phyloP scores from a whole-genome alignment of 2,113 vertebrate genomes.

The Anolis carolinensis region DNA sequence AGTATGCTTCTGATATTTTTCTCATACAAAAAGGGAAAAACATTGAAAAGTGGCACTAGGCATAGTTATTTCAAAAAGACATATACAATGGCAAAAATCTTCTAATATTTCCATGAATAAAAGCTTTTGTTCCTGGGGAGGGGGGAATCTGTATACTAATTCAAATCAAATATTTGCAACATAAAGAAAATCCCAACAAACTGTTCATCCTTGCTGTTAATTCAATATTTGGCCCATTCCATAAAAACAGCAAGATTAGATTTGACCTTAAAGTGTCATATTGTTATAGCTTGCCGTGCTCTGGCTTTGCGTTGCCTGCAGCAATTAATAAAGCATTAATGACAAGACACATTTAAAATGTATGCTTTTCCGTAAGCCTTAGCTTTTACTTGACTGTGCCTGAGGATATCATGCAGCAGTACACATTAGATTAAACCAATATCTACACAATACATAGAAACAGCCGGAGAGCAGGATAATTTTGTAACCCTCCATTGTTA shows the following conservation, averaged over 20 bases:
- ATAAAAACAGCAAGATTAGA: conserved; percentile 87
- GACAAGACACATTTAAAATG: conserved; percentile 98
- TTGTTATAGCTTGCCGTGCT: conserved; percentile 88
- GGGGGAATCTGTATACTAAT: conserved; percentile 68
- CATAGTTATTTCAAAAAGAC: conserved; percentile 38
- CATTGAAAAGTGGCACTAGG: conserved; percentile 12
- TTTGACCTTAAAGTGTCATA: conserved; percentile 99
- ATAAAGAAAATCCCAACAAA: conserved; percentile 75
- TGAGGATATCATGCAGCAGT: conserved; percentile 79
- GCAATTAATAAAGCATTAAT: conserved; percentile 99
- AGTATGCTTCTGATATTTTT: not conserved
- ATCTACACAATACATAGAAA: conserved; percentile 68
- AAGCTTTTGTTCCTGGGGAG: conserved; percentile 66
- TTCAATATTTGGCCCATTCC: conserved; percentile 87
- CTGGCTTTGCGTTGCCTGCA: conserved; percentile 84
- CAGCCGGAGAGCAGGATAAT: conserved; percentile 62
- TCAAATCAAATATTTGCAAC: conserved; percentile 78
- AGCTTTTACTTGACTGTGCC: conserved; percentile 83
- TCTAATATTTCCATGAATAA: conserved; percentile 63
- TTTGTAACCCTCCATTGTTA: conserved; percentile 67
- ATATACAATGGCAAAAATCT: conserved; percentile 54
- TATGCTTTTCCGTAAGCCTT: conserved; percentile 87
- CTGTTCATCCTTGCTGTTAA: conserved; percentile 86
- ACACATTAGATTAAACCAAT: conserved; percentile 79
- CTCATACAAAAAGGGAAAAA: conserved; percentile 13